A percentile compares a stretch with the other conserved stretches of the same genome.
phyloP scores from a whole-genome alignment of 2,797 vertebrate species.

The Pygocentrus nattereri region DNA sequence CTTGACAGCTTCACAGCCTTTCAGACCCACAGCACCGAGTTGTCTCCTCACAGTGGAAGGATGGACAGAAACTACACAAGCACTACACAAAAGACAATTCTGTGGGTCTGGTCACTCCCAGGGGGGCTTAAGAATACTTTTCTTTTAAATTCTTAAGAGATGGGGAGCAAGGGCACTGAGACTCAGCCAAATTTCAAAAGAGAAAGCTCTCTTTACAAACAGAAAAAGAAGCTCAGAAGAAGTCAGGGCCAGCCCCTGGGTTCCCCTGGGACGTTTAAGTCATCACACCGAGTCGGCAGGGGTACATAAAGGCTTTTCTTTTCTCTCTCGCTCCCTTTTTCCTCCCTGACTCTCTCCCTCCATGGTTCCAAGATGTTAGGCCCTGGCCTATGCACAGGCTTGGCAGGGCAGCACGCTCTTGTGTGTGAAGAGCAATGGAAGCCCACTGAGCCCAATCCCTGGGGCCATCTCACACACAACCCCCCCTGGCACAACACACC shows the following conservation, averaged over 20 bases:
- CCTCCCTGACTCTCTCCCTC: slow-evolving; percentile 11
- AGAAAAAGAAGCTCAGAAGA: slow-evolving; percentile 23
- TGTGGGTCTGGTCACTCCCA: background rate
- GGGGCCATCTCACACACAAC: slow-evolving; percentile 28
- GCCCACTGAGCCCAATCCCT: slow-evolving; percentile 33
- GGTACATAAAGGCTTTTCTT: slow-evolving; percentile 52
- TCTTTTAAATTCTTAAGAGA: slow-evolving; percentile 31
- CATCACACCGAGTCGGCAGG: slow-evolving; percentile 54
- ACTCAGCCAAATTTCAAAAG: slow-evolving; percentile 56
- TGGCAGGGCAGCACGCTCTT: slow-evolving; percentile 41
- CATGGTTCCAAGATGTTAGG: slow-evolving; percentile 30
- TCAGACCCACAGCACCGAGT: too few relatives aligned
- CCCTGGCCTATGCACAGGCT: slow-evolving; percentile 14
- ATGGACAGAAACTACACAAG: too few relatives aligned
- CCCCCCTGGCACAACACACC: background rate
- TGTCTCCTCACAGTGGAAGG: too few relatives aligned
- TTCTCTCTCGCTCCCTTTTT: slow-evolving; percentile 28
- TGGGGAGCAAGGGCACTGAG: slow-evolving; percentile 14
- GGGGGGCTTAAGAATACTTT: slow-evolving; percentile 3
- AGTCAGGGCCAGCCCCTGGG: slow-evolving; percentile 43
- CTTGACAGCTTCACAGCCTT: too few relatives aligned
- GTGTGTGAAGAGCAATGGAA: slow-evolving; percentile 29
- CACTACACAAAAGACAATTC: background rate
- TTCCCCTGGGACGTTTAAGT: slow-evolving; percentile 66
- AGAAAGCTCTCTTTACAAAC: slow-evolving; percentile 49